Evolutionary conservation across 2,797 vertebrate genomes (phyloP).

Genomic region (Sebastes umbrosus): DNA sequence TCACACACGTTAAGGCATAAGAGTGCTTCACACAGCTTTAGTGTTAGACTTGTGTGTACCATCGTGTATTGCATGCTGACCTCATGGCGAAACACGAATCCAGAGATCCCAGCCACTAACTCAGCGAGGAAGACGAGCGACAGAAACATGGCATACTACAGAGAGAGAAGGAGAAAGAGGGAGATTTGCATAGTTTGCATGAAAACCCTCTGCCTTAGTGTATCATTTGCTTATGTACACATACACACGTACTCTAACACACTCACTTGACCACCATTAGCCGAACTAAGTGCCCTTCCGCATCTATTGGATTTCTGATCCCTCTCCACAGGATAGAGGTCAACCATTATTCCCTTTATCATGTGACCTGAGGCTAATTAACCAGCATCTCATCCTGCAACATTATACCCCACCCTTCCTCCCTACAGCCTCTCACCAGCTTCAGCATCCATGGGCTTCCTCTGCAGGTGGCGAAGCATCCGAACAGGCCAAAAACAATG

Average conservation of each 20-base stretch:
- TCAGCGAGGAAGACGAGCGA: conserved; percentile 98
- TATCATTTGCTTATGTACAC: conserved; percentile 25
- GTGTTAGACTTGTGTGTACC: neutral
- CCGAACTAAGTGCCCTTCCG: conserved; percentile 21
- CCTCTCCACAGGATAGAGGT: conserved; percentile 49
- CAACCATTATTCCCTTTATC: conserved; percentile 53
- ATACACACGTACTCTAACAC: neutral
- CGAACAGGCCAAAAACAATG: conserved; percentile 97
- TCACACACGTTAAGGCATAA: neutral
- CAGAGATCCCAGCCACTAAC: conserved; percentile 96
- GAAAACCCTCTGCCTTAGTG: conserved; percentile 26
- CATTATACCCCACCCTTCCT: neutral
- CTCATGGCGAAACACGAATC: conserved; percentile 99
- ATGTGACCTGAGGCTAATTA: conserved; percentile 57
- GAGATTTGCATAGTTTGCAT: conserved; percentile 46
- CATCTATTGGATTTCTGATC: conserved; percentile 42
- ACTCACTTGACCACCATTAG: conserved; percentile 46
- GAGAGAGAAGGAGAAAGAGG: conserved; percentile 39
- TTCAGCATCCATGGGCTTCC: conserved; percentile 99
- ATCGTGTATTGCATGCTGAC: conserved; percentile 75
- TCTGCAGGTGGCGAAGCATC: conserved; percentile 98
- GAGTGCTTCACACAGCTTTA: neutral
- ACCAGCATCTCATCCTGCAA: conserved; percentile 28
- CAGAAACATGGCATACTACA: conserved; percentile 99
- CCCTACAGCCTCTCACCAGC: conserved; percentile 84